Evolutionary conservation across 2,113 vertebrate species (phyloP).

Genomic region (Embiotoca jacksoni): DNA sequence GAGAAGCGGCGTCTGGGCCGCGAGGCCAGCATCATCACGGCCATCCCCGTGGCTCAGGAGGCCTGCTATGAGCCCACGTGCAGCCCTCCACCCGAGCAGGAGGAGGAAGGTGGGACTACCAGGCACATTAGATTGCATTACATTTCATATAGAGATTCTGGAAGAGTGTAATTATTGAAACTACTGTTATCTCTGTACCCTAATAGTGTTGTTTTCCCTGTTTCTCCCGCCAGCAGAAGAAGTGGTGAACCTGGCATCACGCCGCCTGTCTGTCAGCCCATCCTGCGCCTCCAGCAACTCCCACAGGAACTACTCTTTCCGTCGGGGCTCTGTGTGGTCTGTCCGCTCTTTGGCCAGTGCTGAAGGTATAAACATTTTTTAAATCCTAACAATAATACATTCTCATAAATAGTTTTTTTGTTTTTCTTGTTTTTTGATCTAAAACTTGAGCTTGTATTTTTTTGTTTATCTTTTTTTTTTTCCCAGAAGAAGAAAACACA

Average conservation of each 20-base stretch:
- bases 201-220: constrained; percentile 40
- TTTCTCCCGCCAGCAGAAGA: constrained; percentile 93
- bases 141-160: too few species aligned
- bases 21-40: constrained; percentile 97
- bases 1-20: constrained; percentile 95
- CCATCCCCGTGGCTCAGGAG: constrained; percentile 97
- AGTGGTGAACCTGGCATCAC: constrained; percentile 95
- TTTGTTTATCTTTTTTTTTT: background rate
- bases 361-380: constrained; percentile 86
- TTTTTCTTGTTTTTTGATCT: background rate
- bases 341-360: constrained; percentile 94
- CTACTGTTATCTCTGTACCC: background rate
- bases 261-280: constrained; percentile 96
- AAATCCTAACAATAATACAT: background rate
- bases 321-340: constrained; percentile 96
- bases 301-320: constrained; percentile 98
- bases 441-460: background rate
- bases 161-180: background rate
- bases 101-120: constrained; percentile 93
- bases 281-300: constrained; percentile 98
- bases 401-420: background rate
- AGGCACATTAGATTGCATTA: background rate
- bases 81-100: constrained; percentile 94
- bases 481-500: constrained; percentile 93
- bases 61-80: constrained; percentile 97